A percentile compares a stretch with the other conserved stretches of the same genome.
These are phyloP conservation scores for Muscidifurax raptorellus DNA, from an alignment of 1,140 invertebrate species.

Conservation along the genomic window DNA sequence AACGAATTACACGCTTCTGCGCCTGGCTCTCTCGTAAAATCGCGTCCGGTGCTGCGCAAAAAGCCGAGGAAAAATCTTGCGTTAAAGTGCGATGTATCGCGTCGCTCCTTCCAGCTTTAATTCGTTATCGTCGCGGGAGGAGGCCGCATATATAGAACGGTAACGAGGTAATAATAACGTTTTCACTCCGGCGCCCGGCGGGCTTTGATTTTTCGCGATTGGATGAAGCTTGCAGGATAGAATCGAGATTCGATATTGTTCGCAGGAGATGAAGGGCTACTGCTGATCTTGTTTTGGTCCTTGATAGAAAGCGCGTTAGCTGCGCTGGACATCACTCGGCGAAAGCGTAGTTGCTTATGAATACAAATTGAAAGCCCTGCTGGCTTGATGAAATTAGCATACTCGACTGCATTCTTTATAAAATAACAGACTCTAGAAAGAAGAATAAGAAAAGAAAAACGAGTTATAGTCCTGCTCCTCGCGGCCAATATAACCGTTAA, in stretches of 20 bases:
- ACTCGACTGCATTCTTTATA: background rate
- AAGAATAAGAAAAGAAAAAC: background rate
- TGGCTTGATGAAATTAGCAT: background rate
- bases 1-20: slow-evolving; percentile 37
- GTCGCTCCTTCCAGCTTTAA: background rate
- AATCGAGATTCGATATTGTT: background rate
- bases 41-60: background rate
- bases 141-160: background rate
- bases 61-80: slow-evolving; percentile 6
- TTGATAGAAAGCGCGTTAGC: background rate
- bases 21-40: slow-evolving; percentile 7
- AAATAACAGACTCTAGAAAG: too few species aligned
- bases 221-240: background rate
- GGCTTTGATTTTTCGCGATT: background rate
- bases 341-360: background rate
- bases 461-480: background rate
- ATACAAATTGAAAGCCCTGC: background rate
- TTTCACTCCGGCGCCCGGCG: background rate
- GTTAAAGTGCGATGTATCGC: background rate
- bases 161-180: background rate
- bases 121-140: background rate
- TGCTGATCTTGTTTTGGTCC: background rate
- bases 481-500: background rate
- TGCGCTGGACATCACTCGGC: background rate
- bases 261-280: background rate